Percentiles rank a stretch among this genome's conserved stretches.
Evolutionary conservation across 2,797 vertebrate genomes (phyloP).

Genomic region (Sebastolobus alascanus): DNA sequence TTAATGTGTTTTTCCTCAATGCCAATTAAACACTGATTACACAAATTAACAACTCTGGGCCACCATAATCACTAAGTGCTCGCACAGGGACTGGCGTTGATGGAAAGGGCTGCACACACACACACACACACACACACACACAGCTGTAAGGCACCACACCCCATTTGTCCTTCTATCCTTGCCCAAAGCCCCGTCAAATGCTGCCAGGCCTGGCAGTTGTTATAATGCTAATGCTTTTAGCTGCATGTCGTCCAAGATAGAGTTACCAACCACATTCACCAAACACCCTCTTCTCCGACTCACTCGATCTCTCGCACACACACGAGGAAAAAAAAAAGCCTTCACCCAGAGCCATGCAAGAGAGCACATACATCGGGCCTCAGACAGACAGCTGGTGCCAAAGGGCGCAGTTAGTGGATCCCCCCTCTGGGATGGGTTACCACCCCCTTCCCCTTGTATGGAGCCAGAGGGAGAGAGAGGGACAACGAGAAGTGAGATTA

Average conservation of each 20-base stretch:
- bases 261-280: conserved; percentile 73
- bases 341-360: conserved; percentile 49
- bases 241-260: conserved; percentile 70
- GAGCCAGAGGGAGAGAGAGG: conserved; percentile 54
- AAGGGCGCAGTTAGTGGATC: conserved; percentile 72
- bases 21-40: conserved; percentile 83
- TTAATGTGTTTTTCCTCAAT: conserved; percentile 83
- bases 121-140: conserved; percentile 11
- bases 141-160: conserved; percentile 69
- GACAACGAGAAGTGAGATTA: conserved; percentile 62
- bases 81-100: conserved; percentile 69
- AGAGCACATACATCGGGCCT: conserved; percentile 53
- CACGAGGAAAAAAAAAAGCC: conserved; percentile 12
- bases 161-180: conserved; percentile 69
- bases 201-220: conserved; percentile 74
- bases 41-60: conserved; percentile 81
- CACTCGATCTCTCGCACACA: conserved; percentile 1
- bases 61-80: conserved; percentile 77
- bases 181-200: conserved; percentile 61
- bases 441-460: conserved; percentile 55
- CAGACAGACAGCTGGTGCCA: conserved; percentile 78
- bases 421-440: conserved; percentile 64
- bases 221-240: conserved; percentile 78
- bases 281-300: conserved; percentile 52
- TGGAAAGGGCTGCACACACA: conserved; percentile 49